A percentile compares a stretch with the other conserved stretches of the same genome.
Conservation (phyloP, 2,113 vertebrate species). For the Monopterus albus region DNA sequence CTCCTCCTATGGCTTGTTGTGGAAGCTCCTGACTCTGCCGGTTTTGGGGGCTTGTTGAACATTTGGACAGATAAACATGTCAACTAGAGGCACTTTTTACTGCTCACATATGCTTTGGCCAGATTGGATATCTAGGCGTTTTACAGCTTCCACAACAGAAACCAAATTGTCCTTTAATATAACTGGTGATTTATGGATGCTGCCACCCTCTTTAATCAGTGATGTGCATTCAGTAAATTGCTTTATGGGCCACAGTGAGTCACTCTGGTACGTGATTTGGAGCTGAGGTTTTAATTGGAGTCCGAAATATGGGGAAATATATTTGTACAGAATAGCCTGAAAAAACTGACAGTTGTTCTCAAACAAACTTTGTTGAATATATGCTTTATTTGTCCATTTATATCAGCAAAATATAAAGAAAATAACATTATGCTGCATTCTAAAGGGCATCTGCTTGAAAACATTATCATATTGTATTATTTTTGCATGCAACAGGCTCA, state of each 20-base stretch:
- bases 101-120: constrained; percentile 25
- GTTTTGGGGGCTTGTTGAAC: neutral
- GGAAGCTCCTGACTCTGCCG: constrained; percentile 19
- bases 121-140: constrained; percentile 47
- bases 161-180: constrained; percentile 44
- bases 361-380: no score
- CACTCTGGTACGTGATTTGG: constrained; percentile 22
- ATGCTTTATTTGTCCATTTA: no score
- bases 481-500: no score
- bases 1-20: constrained; percentile 5
- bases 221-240: constrained; percentile 12
- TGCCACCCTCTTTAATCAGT: constrained; percentile 44
- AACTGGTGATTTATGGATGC: constrained; percentile 31
- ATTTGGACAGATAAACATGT: constrained; percentile 47
- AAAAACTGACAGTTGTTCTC: no score
- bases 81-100: constrained; percentile 29
- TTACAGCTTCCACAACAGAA: constrained; percentile 47
- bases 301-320: no score
- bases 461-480: no score
- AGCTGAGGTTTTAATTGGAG: constrained; percentile 35
- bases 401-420: no score
- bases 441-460: no score
- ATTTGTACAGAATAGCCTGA: no score
- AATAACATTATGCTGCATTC: no score
- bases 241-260: constrained; percentile 43